Base-by-base conservation (phyloP, 2,113 vertebrate species). In the Illadopsis cleaveri region DNA sequence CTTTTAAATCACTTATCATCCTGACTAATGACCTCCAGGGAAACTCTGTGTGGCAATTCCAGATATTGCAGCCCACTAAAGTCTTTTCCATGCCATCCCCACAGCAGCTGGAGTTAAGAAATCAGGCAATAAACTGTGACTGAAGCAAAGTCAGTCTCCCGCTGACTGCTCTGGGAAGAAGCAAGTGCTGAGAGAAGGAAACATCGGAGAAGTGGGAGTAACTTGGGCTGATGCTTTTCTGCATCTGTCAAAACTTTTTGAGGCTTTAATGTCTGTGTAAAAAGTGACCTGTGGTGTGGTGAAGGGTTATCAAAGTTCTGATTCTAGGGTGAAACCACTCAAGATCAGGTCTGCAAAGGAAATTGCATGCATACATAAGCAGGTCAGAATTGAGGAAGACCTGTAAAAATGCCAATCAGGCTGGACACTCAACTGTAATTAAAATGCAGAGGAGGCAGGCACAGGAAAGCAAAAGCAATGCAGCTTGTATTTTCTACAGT, bases 1-100 rank as follows among this genome's bases (percentile, higher is more conserved):
- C 40, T 86, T 95, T 93, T 61, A 82, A 94, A 85, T 91, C 65
- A 89, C 60, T 92, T 92, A 66, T 64, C 48, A 37, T 6, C 21
- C 50, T 82, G 69, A 94, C 30, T 84, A 89, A 87, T 69, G 28
- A 60, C 73, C 57, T 93, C 44, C 77, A 89, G 65, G 50, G 45
- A 93, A 93, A 92, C 13, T 62, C 79, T 73, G 27, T 85, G 82
- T 90, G 89, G 69, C 62, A 65, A 50, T 73, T 80, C 51, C 50
- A 83, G 76, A 44, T 81, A 51, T 25, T 89, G 51, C 38, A 89
- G 64, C 37, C 80, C 86, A 95, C 44, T 72, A 84, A 71, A 86
- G 51, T 92, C 47, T 95, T 96, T 93, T 90, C 89, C 72, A 40
- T 73, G 84, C 33, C 11, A 23, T 68, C 33, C 22, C 6, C 33